Percentiles rank a stretch among this genome's conserved stretches.
phyloP scores from a whole-genome alignment of 2,888 invertebrate genomes.

The Timandra comae region DNA sequence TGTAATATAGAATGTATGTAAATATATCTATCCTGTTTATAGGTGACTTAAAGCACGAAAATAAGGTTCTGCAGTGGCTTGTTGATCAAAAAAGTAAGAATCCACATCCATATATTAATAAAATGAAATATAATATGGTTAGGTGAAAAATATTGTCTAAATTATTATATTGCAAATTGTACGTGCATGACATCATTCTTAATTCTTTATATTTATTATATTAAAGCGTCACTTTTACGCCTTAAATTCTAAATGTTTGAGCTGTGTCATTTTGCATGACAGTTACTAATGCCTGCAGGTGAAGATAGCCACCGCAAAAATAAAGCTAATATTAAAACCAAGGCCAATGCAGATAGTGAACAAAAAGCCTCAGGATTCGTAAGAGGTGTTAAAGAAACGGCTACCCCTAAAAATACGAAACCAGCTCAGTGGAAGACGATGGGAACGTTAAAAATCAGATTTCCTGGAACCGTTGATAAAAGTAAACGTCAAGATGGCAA shows the following conservation, averaged over 20 bases:
- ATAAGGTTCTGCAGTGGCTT: conserved; percentile 97
- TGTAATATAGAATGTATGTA: conserved; percentile 8
- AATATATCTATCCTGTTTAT: conserved; percentile 71
- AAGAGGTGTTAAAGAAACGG: conserved; percentile 30
- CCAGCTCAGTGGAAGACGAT: conserved; percentile 44
- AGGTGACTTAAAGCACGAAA: conserved; percentile 96
- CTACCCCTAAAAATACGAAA: conserved; percentile 30
- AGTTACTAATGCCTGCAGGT: conserved; percentile 79
- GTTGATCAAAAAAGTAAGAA: conserved; percentile 97
- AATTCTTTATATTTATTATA: conserved; percentile 29
- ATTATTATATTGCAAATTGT: conserved; percentile 46
- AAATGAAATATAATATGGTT: conserved; percentile 26
- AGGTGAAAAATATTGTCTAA: conserved; percentile 33
- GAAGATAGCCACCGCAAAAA: conserved; percentile 72
- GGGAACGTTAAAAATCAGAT: conserved; percentile 51
- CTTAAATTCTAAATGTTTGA: conserved; percentile 74
- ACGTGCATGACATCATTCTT: conserved; percentile 76
- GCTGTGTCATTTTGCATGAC: conserved; percentile 78
- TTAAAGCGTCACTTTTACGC: conserved; percentile 51
- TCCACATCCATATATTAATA: conserved; percentile 74
- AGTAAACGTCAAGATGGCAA: conserved; percentile 21
- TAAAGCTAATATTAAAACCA: conserved; percentile 67
- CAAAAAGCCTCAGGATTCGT: conserved; percentile 51
- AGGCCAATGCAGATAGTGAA: conserved; percentile 73
- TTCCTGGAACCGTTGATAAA: conserved; percentile 31